A percentile compares a stretch with the other conserved stretches of the same genome.
Conservation (phyloP, 64 coral and sea anemone genomes). For the Trachythela sp. region DNA sequence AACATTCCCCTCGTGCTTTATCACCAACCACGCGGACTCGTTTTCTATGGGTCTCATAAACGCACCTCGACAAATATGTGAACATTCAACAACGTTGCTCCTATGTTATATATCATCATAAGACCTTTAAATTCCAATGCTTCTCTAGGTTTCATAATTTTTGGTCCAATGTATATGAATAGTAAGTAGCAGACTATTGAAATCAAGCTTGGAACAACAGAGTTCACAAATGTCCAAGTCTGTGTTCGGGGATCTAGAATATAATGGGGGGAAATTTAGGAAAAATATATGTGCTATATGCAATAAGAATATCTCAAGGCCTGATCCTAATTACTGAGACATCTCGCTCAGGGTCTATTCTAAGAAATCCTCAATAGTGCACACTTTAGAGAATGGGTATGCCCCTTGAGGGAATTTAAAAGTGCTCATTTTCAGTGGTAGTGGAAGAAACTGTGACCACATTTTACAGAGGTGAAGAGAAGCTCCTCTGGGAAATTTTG, state of each 20-base stretch:
- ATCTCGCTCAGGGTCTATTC: no score
- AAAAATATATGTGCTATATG: no score
- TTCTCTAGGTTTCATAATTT: background rate
- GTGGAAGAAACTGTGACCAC: no score
- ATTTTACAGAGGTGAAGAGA: background rate
- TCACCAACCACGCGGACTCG: no score
- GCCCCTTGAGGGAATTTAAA: no score
- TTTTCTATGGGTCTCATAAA: background rate
- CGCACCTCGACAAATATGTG: background rate
- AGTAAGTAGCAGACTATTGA: background rate
- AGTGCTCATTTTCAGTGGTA: no score
- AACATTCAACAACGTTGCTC: background rate
- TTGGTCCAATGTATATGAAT: background rate
- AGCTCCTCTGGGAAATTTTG: no score
- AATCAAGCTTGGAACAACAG: background rate
- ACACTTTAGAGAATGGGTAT: no score
- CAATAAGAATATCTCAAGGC: background rate
- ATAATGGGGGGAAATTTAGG: background rate
- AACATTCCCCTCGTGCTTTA: no score
- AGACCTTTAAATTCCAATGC: background rate
- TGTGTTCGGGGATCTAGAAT: background rate
- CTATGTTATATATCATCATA: slow-evolving; percentile 3
- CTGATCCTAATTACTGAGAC: background rate
- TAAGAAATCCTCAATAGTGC: no score
- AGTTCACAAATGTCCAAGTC: background rate